Percentiles rank a stretch among this genome's conserved stretches.
phyloP scores from a whole-genome alignment of 2,797 vertebrate species.

The Enteromius unitaeniatus region DNA sequence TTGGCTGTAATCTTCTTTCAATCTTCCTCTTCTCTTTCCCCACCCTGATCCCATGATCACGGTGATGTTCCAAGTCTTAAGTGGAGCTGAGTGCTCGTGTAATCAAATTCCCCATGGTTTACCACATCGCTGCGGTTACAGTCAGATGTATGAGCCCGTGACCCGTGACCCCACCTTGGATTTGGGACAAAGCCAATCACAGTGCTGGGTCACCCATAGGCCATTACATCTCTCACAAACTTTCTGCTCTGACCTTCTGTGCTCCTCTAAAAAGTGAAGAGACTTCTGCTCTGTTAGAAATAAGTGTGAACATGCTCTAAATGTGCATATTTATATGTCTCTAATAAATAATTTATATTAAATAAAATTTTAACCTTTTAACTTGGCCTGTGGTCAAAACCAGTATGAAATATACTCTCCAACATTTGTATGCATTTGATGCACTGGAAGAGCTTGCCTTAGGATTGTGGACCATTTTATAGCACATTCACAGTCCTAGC shows the following conservation, averaged over 20 bases:
- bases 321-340: slow-evolving; percentile 27
- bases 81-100: slow-evolving; percentile 32
- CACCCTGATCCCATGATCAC: slow-evolving; percentile 44
- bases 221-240: slow-evolving; percentile 8
- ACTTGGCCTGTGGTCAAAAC: background rate
- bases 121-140: slow-evolving; percentile 35
- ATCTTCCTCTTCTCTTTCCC: slow-evolving; percentile 11
- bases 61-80: slow-evolving; percentile 46
- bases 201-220: background rate
- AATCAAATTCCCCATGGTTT: slow-evolving; percentile 46
- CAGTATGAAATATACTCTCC: background rate
- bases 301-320: slow-evolving; percentile 52
- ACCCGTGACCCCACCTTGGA: slow-evolving; percentile 25
- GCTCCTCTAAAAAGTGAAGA: background rate
- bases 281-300: slow-evolving; percentile 32
- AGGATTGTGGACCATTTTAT: slow-evolving; percentile 4
- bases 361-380: background rate
- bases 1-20: slow-evolving; percentile 25
- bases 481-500: background rate
- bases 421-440: background rate
- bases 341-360: background rate
- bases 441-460: background rate
- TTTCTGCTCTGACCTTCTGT: slow-evolving; percentile 36
- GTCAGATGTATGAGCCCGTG: slow-evolving; percentile 25
- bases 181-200: slow-evolving; percentile 39